phyloP scores from a whole-genome alignment of 2,113 vertebrate species.

The Chascanopsetta lugubris region DNA sequence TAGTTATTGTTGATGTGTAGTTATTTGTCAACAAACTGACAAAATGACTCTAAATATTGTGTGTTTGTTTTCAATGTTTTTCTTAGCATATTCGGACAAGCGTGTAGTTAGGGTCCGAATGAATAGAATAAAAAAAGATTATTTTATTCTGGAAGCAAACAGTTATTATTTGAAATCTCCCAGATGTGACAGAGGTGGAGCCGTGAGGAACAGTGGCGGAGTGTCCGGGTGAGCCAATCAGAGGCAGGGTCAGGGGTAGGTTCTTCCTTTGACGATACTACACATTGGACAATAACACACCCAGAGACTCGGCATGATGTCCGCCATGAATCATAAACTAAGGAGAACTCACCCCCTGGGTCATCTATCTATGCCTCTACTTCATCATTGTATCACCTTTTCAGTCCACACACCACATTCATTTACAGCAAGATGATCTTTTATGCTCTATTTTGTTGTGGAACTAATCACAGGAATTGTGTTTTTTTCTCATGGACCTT shows the following conservation, averaged over 20 bases:
- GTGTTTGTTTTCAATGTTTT: too few relatives aligned
- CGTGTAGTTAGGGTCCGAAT: too few relatives aligned
- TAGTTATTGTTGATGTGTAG: too few relatives aligned
- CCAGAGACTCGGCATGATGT: constrained; percentile 28
- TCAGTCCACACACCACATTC: constrained; percentile 19
- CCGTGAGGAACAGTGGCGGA: neutral
- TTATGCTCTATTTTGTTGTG: constrained; percentile 1
- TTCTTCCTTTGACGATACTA: constrained; percentile 24
- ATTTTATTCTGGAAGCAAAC: too few relatives aligned
- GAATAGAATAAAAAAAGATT: too few relatives aligned
- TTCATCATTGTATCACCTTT: constrained; percentile 1
- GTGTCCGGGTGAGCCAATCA: neutral
- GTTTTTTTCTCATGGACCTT: too few relatives aligned
- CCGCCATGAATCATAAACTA: constrained; percentile 29
- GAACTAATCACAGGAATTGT: too few relatives aligned
- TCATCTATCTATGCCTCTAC: neutral
- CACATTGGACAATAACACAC: constrained; percentile 29
- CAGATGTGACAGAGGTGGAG: neutral
- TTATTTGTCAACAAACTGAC: too few relatives aligned
- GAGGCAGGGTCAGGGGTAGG: neutral
- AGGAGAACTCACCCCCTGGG: neutral
- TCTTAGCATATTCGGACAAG: too few relatives aligned
- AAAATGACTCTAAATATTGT: too few relatives aligned
- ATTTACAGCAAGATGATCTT: constrained; percentile 13
- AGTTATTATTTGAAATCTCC: too few relatives aligned